Conservation (phyloP, 2,888 invertebrate genomes). For the Phalangium opilio region DNA sequence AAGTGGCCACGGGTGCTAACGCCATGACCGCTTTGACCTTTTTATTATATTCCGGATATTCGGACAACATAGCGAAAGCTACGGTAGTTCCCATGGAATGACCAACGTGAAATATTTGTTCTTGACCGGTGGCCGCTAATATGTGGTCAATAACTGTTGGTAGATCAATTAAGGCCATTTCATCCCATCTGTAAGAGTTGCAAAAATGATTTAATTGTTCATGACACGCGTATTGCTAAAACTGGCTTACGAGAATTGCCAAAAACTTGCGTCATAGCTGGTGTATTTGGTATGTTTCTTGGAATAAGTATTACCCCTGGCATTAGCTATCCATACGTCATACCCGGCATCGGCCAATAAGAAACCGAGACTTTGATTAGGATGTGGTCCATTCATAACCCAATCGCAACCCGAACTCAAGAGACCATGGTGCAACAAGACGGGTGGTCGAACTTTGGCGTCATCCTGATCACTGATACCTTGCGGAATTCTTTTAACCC, state of each 20-base stretch:
- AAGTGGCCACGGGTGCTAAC: slow-evolving; percentile 42
- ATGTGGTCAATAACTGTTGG: slow-evolving; percentile 35
- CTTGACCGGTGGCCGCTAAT: slow-evolving; percentile 26
- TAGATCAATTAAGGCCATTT: slow-evolving; percentile 37
- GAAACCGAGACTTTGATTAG: not conserved
- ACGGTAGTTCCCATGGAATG: slow-evolving; percentile 34
- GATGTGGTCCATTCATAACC: slow-evolving; percentile 11
- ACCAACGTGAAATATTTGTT: slow-evolving; percentile 30
- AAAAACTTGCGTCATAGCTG: slow-evolving; percentile 28
- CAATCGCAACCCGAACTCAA: not conserved
- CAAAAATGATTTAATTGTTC: too few relatives aligned
- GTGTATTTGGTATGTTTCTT: slow-evolving; percentile 27
- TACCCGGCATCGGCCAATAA: slow-evolving; percentile 25
- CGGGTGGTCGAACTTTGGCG: not conserved
- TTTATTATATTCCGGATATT: slow-evolving; percentile 20
- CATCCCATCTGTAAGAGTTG: slow-evolving; percentile 32
- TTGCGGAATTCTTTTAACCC: slow-evolving; percentile 16
- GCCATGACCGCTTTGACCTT: slow-evolving; percentile 27
- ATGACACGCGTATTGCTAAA: too few relatives aligned
- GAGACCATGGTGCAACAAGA: not conserved
- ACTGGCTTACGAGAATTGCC: slow-evolving; percentile 27
- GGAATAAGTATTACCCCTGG: slow-evolving; percentile 35
- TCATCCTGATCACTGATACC: slow-evolving; percentile 2
- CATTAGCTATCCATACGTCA: slow-evolving; percentile 38
- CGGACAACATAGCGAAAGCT: slow-evolving; percentile 27